Evolutionary conservation across 2,888 invertebrate genomes (phyloP), one percentile per base, ranked within the genome.

Genomic region (Drosophila nr. perissopoda): DNA sequence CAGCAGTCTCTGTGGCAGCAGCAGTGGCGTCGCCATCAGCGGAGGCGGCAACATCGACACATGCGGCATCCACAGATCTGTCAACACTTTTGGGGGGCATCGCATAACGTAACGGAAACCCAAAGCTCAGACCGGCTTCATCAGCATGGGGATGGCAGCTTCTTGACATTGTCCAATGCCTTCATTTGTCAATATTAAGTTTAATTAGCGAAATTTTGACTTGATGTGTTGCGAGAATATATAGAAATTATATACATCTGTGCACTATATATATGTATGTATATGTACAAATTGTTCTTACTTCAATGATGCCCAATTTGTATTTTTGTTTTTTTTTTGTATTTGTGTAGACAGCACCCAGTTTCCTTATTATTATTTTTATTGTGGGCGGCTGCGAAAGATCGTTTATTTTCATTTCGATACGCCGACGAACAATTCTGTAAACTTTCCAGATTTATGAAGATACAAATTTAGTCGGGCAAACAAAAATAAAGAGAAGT

Each of bases 131-230:
- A 36, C 53, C 53, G 49, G 42, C 53, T 25, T 16, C 45, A 45
- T 45, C 45, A 25, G 45, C 25, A 27, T 16, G 25, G 74, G 64
- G 48, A 48, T 61, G 63, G 59, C 71, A 58, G 62, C 63, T 63
- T 62, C 69, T 79, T 79, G 88, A 80, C 84, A 82, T 73, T 89
- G 88, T 87, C 84, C 89, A 70, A 68, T 68, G 80, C 73, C 90
- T 89, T 87, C 87, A 87, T 87, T 87, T 87, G 90, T 87, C 87
- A 87, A 87, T 87, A 87, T 87, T 90, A 87, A 87, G 70, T 89
- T 89, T 87, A 90, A 87, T 87, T 90, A 89, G 90, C 90, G 76
- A 89, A 82, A 70, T 62, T 71, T 80, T 68, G 66, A 38, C 53
- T 51, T 51, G 10, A 58, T 54, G 27, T 38, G 27, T 10, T 38